Evolutionary conservation across 1,140 invertebrate genomes (phyloP).

Genomic region (Aphis craccivora): DNA sequence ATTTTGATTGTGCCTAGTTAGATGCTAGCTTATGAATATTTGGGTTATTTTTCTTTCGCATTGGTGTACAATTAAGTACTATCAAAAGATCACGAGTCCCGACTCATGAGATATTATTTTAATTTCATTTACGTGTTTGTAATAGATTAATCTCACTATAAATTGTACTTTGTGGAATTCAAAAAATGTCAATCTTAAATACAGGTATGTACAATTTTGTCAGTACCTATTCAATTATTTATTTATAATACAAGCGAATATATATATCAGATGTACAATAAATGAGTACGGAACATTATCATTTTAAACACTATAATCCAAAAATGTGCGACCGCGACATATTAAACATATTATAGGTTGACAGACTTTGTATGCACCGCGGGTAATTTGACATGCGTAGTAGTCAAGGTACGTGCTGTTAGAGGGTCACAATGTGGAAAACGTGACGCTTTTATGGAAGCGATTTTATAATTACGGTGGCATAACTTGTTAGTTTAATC

Average conservation of each 20-base stretch:
- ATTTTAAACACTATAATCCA: neutral
- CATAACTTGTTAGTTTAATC: constrained; percentile 21
- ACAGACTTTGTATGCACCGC: neutral
- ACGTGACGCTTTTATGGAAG: constrained; percentile 10
- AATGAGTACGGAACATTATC: neutral
- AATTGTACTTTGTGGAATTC: no score
- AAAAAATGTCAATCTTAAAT: neutral
- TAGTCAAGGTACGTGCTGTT: neutral
- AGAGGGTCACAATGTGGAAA: constrained; percentile 19
- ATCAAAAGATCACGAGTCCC: no score
- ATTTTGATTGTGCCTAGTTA: no score
- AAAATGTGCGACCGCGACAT: neutral
- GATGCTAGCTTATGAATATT: no score
- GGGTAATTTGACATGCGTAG: neutral
- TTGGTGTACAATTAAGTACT: no score
- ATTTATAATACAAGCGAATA: neutral
- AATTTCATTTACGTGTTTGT: no score
- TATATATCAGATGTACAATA: neutral
- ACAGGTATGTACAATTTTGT: neutral
- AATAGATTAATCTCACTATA: no score
- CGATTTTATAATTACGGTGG: neutral
- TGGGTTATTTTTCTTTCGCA: no score
- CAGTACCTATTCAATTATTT: neutral
- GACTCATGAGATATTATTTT: no score
- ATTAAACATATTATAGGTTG: neutral